These are phyloP conservation scores for cattle (Bos taurus) DNA, from an alignment of 2,113 vertebrate genomes.

Conservation along the genomic window ARS-UCD2.0 NC_037346.1:28640501-28641000, in stretches of 20 bases:
- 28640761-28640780: fast-evolving
- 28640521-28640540: fast-evolving
- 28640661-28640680: neutral
- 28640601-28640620: fast-evolving
- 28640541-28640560: neutral
- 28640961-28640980: neutral
- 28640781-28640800: neutral
- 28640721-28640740: neutral
- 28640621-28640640: fast-evolving
- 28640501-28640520: neutral
- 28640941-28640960: fast-evolving
- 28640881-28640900: neutral
- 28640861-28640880: neutral
- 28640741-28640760: neutral
- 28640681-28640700: fast-evolving
- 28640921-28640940: neutral
- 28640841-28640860: neutral
- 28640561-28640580: too few species aligned
- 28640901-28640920: neutral
- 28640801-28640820: neutral
- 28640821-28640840: neutral
- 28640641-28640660: neutral
- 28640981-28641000: neutral
- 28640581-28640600: fast-evolving
- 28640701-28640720: neutral